Percentiles rank a stretch among this genome's conserved stretches.
These are phyloP conservation scores for Tipula lateralis DNA, from an alignment of 2,888 invertebrate genomes.

Conservation along the genomic window DNA sequence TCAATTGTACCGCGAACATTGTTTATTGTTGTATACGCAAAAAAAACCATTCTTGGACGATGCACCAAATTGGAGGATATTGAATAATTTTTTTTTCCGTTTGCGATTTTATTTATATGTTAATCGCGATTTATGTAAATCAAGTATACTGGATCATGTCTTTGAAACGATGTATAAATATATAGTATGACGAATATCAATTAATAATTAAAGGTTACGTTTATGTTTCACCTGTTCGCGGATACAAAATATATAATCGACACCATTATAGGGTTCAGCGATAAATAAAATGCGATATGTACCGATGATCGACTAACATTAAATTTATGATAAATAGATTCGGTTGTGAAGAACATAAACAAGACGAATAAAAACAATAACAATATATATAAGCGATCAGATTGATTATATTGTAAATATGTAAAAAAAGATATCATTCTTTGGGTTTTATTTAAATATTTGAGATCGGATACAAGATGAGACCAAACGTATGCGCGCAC, in stretches of 20 bases:
- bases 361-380: not conserved
- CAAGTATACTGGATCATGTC: not conserved
- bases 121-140: not conserved
- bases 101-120: not conserved
- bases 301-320: not conserved
- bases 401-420: not conserved
- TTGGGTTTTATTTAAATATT: conserved; percentile 1
- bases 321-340: conserved; percentile 9
- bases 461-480: not conserved
- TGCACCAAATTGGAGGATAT: not conserved
- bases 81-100: not conserved
- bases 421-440: not conserved
- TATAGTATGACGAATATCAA: not conserved
- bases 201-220: not conserved
- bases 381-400: not conserved
- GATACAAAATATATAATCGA: not conserved
- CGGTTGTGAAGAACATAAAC: not conserved
- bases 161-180: not conserved
- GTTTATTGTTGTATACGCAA: not conserved
- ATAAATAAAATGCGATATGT: not conserved
- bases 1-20: not conserved
- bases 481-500: no score
- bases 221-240: not conserved
- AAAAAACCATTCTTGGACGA: not conserved
- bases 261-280: not conserved